phyloP scores from a whole-genome alignment of 1,140 invertebrate genomes.

The Heliconius hewitsoni region DNA sequence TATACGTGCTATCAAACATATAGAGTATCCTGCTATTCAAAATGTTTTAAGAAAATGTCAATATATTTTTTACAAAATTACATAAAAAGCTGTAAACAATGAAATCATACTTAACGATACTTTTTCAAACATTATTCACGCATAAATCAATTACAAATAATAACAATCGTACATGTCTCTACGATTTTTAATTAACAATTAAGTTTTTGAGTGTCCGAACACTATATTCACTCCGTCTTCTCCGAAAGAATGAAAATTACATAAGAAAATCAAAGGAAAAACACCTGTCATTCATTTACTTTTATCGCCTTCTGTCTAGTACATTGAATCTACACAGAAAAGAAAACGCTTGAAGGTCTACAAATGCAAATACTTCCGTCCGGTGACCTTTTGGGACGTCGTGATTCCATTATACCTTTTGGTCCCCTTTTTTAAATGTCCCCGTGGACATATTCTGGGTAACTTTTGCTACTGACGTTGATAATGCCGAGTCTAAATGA shows the following conservation, averaged over 20 bases:
- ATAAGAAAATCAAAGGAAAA: no score
- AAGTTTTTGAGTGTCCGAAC: neutral
- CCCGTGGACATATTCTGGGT: neutral
- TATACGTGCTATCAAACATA: neutral
- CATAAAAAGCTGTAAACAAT: no score
- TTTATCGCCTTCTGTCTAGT: neutral
- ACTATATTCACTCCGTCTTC: neutral
- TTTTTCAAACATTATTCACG: no score
- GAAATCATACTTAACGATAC: no score
- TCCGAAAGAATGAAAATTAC: neutral
- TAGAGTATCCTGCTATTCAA: neutral
- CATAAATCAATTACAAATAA: no score
- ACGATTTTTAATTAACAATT: no score
- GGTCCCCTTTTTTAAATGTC: neutral
- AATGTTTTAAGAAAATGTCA: neutral
- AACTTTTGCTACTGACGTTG: neutral
- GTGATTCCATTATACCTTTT: slow-evolving; percentile 30
- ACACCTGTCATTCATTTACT: neutral
- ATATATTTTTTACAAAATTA: no score
- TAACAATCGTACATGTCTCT: no score
- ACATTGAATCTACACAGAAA: slow-evolving; percentile 18
- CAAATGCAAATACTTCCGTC: slow-evolving; percentile 30
- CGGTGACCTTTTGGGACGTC: slow-evolving; percentile 27
- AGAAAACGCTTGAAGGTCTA: slow-evolving; percentile 18
- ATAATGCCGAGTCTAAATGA: neutral